Base-by-base conservation (phyloP, 2,797 vertebrate species). In the Nannoperca obscura region DNA sequence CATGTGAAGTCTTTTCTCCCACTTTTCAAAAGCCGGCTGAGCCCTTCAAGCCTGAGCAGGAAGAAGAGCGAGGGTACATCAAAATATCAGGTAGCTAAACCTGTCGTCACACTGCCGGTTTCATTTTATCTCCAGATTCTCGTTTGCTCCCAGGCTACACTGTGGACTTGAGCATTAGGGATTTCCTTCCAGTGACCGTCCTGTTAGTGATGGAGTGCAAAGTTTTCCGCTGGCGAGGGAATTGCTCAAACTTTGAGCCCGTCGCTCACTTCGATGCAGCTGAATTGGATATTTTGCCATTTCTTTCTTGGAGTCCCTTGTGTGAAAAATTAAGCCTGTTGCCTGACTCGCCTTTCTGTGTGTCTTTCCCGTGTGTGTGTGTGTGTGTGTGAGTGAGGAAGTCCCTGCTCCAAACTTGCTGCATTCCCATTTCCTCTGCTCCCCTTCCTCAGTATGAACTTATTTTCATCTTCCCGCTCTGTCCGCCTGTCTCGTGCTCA, bases 341-440 rank as follows among this genome's bases (percentile, higher is more conserved):
- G 42, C 50, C 40, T 74, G 55, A 72, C 46, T 80, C 49, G 9
- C 19, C 9, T 68, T 83, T 70, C n/a, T 81, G 70, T 68, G 65
- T 74, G 60, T 86, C 67, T 77, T 60, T 72, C 52, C 30, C 36
- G 42, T 47, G 22, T 81, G 55, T 71, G n/a, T 69, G 60, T 71
- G 75, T 72, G 22, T 81, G 55, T 71, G n/a, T 69, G 60, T 71
- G 75, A 71, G 55, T 71, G 88, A 94, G 93, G 92, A 94, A 93
- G 90, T 92, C 82, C 83, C 87, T 82, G 84, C 88, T 91, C 89
- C 85, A 72, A 89, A 87, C 82, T 77, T 69, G 11, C 38, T 78
- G 74, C 81, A 78, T 91, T 89, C 90, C 89, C 91, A 90, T 88
- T 94, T 94, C 91, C 92, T 93, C 81, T 53, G 84, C 88, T 92